A percentile compares a stretch with the other conserved stretches of the same genome.
phyloP scores from a whole-genome alignment of 2,888 invertebrate genomes.

The Chromoteleia sp. region DNA sequence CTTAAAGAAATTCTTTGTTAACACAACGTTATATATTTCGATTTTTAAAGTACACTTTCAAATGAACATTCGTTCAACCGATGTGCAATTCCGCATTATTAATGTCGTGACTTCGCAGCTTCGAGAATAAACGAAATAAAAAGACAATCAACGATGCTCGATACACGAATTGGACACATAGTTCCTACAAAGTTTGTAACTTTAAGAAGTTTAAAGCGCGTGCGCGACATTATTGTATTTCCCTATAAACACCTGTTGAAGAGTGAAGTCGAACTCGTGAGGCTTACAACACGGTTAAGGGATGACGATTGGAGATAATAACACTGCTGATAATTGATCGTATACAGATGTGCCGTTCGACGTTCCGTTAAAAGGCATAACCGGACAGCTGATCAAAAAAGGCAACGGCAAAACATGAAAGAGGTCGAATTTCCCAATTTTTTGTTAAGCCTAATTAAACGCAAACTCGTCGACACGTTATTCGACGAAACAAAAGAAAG shows the following conservation, averaged over 20 bases:
- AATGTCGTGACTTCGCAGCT: not conserved
- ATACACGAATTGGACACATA: slow-evolving; percentile 71
- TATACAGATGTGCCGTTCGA: slow-evolving; percentile 14
- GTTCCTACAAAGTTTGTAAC: slow-evolving; percentile 76
- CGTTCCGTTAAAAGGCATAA: not conserved
- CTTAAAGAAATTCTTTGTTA: too few relatives aligned
- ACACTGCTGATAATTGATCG: slow-evolving; percentile 76
- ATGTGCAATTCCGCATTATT: too few relatives aligned
- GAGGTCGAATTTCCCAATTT: not conserved
- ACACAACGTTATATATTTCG: too few relatives aligned
- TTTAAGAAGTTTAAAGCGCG: slow-evolving; percentile 81
- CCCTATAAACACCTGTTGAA: slow-evolving; percentile 85
- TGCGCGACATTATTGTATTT: slow-evolving; percentile 85
- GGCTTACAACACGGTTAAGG: slow-evolving; percentile 81
- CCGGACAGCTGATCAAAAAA: slow-evolving; percentile 4
- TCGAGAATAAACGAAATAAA: slow-evolving; percentile 2
- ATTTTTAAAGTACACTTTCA: too few relatives aligned
- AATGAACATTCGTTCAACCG: not conserved
- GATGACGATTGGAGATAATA: slow-evolving; percentile 78
- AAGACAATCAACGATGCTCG: slow-evolving; percentile 41
- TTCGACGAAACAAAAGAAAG: too few relatives aligned
- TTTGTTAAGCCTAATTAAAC: too few relatives aligned
- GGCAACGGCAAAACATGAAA: too few relatives aligned
- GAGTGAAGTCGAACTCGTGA: slow-evolving; percentile 82
- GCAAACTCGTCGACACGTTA: too few relatives aligned